These are phyloP conservation scores for Cybosia mesomella DNA, from an alignment of 2,888 invertebrate genomes.

Conservation along the genomic window DNA sequence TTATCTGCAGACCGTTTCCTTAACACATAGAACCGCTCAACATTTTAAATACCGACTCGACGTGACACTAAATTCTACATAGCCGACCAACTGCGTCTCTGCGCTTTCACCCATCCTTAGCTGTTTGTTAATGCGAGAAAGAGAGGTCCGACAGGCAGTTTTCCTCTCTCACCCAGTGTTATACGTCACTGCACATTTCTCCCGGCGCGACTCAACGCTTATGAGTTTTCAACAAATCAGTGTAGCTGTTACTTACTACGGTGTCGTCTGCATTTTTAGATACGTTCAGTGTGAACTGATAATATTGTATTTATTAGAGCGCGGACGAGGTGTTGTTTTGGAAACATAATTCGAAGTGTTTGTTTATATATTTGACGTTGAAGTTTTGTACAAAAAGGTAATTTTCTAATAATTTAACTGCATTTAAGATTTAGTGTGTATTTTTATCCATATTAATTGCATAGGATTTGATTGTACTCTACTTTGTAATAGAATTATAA, in stretches of 20 bases:
- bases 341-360: constrained; percentile 41
- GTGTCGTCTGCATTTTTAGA: constrained; percentile 78
- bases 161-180: constrained; percentile 78
- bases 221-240: constrained; percentile 72
- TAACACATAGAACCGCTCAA: constrained; percentile 29
- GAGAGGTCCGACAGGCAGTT: constrained; percentile 70
- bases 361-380: constrained; percentile 41
- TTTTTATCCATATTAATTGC: background rate
- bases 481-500: background rate
- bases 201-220: constrained; percentile 66
- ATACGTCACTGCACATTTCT: constrained; percentile 83
- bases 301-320: constrained; percentile 68
- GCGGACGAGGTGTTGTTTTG: constrained; percentile 64
- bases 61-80: constrained; percentile 84
- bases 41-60: constrained; percentile 56
- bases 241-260: constrained; percentile 75
- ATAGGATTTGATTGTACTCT: background rate
- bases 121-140: constrained; percentile 60
- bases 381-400: constrained; percentile 61
- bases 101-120: constrained; percentile 70
- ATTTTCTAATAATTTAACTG: background rate
- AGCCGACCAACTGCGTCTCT: constrained; percentile 75
- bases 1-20: constrained; percentile 43
- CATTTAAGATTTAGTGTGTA: background rate
- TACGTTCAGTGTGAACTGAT: constrained; percentile 55